Base-by-base conservation (phyloP, 2,797 vertebrate genomes). In the Neosalanx taihuensis region DNA sequence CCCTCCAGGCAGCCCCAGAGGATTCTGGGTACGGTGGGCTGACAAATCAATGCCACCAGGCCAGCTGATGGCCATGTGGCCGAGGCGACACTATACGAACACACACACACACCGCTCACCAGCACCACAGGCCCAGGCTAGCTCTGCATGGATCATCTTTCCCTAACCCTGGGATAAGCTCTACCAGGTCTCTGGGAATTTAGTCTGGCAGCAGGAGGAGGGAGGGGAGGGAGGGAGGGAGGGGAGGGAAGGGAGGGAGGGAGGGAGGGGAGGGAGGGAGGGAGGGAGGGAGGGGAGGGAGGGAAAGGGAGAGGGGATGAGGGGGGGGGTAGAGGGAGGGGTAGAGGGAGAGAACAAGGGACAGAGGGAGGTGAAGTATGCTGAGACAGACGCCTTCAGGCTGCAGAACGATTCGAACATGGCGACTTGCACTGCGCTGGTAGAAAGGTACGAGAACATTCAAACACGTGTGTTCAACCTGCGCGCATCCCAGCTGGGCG, bases 41-140 rank as follows among this genome's bases (percentile, higher is more conserved):
- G 85, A 90, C 86, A 87, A 85, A 88, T 85, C 74, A 78, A 86
- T 79, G 82, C 85, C 81, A 76, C 79, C 59, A 77, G 82, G 80
- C 78, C 29, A 75, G 82, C 84, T 83, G 85, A 89, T 83, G 76
- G 79, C 76, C 87, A 76, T 83, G 79, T 79, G 76, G 81, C 77
- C 83, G 81, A 78, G 79, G 23, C 69, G 63, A 73, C 64, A 33
- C 72, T 72, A 70, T 70, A 69, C 75, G 80, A 90, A 87, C 60
- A 30, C 60, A 30, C 60, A 62, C 30, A 15, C 60, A 62, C 60
- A 6, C 15, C 4, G 15, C 26, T 30, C 13, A 62, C 20, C 23
- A 10, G 9, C 37, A 41, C 37, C 37, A 41, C 37, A 9, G n/a
- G n/a, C 56, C 2, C 56, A 6, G 56, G 18, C 41, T 23, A 46